Evolutionary conservation across 2,113 vertebrate genomes (phyloP).

Genomic region (Tachuris rubrigastra): DNA sequence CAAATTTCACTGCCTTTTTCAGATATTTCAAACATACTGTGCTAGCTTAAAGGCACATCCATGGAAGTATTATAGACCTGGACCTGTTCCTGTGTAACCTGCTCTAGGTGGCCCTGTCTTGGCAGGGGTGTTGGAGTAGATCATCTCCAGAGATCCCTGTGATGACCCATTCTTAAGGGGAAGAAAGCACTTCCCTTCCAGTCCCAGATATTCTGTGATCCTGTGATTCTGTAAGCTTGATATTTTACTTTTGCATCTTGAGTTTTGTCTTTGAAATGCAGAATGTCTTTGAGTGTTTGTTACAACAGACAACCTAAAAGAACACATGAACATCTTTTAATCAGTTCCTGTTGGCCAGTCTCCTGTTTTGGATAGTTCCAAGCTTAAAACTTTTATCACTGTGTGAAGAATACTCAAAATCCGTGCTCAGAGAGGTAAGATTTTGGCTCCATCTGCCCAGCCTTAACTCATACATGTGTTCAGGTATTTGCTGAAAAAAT

Average conservation of each 20-base stretch:
- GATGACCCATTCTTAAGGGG: background rate
- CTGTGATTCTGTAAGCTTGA: background rate
- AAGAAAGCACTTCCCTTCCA: background rate
- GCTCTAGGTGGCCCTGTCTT: background rate
- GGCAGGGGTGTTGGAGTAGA: background rate
- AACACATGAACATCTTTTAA: background rate
- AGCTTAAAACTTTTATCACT: background rate
- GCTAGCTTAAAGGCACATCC: accelerated
- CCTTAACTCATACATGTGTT: background rate
- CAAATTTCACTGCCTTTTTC: background rate
- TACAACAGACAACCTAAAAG: background rate
- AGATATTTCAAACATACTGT: background rate
- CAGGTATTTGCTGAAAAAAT: background rate
- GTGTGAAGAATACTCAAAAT: background rate
- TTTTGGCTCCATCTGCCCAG: background rate
- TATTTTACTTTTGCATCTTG: background rate
- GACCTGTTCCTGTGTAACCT: background rate
- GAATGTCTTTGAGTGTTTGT: background rate
- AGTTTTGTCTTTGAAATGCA: background rate
- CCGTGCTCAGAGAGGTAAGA: background rate
- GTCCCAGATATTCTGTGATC: background rate
- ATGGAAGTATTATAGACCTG: background rate
- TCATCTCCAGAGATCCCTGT: background rate
- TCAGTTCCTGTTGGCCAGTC: background rate
- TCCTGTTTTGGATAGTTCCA: background rate